Base-by-base conservation (phyloP, 2,797 vertebrate species). In the Myoxocephalus aenaeus region DNA sequence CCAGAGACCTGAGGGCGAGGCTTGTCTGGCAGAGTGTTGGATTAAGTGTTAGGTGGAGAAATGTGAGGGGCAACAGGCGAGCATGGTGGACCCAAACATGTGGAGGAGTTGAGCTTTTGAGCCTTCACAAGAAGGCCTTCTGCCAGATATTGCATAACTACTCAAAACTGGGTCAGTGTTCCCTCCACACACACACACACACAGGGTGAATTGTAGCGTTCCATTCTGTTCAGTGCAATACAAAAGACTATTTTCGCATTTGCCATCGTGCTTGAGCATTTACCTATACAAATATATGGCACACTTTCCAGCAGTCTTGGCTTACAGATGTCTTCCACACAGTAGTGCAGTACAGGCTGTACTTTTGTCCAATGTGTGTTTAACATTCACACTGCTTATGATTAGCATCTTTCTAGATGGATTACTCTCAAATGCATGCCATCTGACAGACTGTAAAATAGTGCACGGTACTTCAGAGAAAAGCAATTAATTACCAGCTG, bases 91-190 rank as follows among this genome's bases (percentile, higher is more conserved):
- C 65, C 36, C 25, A 64, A 67, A 46, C 29, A 77, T 83, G 67
- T 79, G 83, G 80, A 84, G 80, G 79, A 78, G 75, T 79, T 69
- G 72, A 61, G 80, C 71, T 65, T 79, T 86, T 81, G 48, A 81
- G 82, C 80, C 59, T 84, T 85, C 78, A 82, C 57, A 56, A 82
- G 76, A 63, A 73, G 50, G 50, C 79, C 73, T 82, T 86, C 62
- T 86, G 89, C 82, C 88, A 92, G 89, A 90, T 90, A 88, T 95
- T 94, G 87, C 75, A 12, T 92, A 94, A 94, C 50, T 1, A 38
- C 56, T 61, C 51, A 84, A 83, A 92, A 86, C 17, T 92, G 81
- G 90, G 91, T 86, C 91, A 92, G 66, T 70, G 68, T 75, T 83
- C 38, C 72, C 70, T 84, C 61, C 62, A 11, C 69, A 61, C 70